Base-by-base conservation (phyloP, 2,113 vertebrate genomes). In the Podarcis cretensis region DNA sequence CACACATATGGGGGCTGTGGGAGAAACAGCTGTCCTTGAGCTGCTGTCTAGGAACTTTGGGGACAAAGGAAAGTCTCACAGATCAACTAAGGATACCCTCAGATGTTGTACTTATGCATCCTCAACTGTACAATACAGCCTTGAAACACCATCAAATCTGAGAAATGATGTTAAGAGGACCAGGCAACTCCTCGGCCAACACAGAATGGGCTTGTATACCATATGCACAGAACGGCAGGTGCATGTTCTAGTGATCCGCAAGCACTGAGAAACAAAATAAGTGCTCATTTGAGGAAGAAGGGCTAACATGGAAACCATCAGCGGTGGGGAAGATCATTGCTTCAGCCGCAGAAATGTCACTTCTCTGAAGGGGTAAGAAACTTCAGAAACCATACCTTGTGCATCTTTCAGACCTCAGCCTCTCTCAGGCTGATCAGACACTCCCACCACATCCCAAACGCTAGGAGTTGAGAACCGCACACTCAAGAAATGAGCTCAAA, bases 31-130 rank as follows among this genome's bases (percentile, higher is more conserved):
- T 80, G 65, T 21, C 16, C 48, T 21, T 54, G 27, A 57, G 7
- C 76, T 87, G 63, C 48, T 69, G 8, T 68, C 20, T 54, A 2
- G 10, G 27, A 77, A 5, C 32, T 12, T 30, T 0, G 0, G 6
- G 71, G 69, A 18, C 35, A 84, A 21, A 4, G 74, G 65, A 9
- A 3, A 80, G 66, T 27, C 8, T 4, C 18, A 81, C 40, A 10
- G 71, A 35, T 35, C 18, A 63, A 5, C 37, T 66, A 77, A 68
- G 32, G 9, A 69, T 54, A 40, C 30, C 27, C 27, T 71, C 82
- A 85, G 13, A 3, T 43, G 2, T 3, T 25, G 43, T 14, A 27
- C 1, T 81, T 10, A 6, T 12, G 30, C 32, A 43, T 69, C 63
- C 63, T 69, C 48, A n/a, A 63, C 32, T 59, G 10, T 68, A 68